A percentile compares a stretch with the other conserved stretches of the same genome.
Evolutionary conservation across 1,140 invertebrate genomes (phyloP).

Genomic region (Drosophila kikkawai): DNA sequence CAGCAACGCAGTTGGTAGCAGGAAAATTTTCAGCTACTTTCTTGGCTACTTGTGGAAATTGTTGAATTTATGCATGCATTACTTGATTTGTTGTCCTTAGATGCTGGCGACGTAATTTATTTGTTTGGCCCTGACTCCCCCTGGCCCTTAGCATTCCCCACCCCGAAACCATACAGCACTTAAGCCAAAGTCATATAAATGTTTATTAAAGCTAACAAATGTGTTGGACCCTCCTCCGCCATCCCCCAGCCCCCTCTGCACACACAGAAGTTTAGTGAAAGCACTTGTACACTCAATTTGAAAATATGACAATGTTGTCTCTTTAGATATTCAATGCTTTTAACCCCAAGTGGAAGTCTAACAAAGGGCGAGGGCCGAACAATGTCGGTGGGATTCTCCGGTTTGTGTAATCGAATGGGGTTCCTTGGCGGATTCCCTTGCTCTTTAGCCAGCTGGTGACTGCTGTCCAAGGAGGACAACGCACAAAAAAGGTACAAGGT

Average conservation of each 20-base stretch:
- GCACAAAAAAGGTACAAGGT: constrained; percentile 62
- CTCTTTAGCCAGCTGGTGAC: constrained; percentile 36
- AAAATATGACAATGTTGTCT: constrained; percentile 81
- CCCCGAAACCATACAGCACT: constrained; percentile 43
- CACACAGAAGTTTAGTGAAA: constrained; percentile 36
- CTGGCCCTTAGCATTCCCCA: neutral
- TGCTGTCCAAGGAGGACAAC: constrained; percentile 18
- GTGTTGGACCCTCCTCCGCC: constrained; percentile 26
- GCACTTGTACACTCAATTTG: constrained; percentile 75
- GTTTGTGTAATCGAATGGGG: neutral
- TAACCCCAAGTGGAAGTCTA: constrained; percentile 53
- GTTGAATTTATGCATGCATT: constrained; percentile 81
- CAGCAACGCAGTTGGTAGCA: constrained; percentile 42
- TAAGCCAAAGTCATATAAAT: constrained; percentile 74
- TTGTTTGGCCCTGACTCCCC: constrained; percentile 38
- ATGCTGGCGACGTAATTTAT: constrained; percentile 72
- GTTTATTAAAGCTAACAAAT: constrained; percentile 81
- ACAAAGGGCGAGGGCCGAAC: constrained; percentile 41
- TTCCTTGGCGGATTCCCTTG: constrained; percentile 28
- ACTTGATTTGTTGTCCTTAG: constrained; percentile 77
- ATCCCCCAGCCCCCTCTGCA: neutral
- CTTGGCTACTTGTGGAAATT: constrained; percentile 68
- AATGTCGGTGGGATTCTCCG: constrained; percentile 46
- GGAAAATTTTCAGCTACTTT: constrained; percentile 64
- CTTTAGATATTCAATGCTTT: constrained; percentile 80